A percentile compares a stretch with the other conserved stretches of the same genome.
These are phyloP conservation scores for Cotesia glomerata DNA, from an alignment of 1,140 invertebrate species.

Conservation along the genomic window DNA sequence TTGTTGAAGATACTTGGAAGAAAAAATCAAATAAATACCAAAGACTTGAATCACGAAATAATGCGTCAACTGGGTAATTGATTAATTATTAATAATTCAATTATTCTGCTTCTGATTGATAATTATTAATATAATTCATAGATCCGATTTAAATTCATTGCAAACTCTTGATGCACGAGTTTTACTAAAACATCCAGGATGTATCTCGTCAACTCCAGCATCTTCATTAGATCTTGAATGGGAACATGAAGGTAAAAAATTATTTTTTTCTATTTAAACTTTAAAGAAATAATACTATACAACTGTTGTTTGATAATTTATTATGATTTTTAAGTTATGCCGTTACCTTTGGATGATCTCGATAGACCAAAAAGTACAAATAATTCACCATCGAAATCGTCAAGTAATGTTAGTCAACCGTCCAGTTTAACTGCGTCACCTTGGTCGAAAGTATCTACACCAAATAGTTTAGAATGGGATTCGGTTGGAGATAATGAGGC, in stretches of 20 bases:
- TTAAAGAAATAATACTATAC: background rate
- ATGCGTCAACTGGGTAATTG: conserved; percentile 48
- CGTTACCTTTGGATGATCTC: conserved; percentile 35
- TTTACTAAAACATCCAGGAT: conserved; percentile 54
- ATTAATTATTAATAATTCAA: background rate
- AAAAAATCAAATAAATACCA: conserved; percentile 56
- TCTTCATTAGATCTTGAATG: conserved; percentile 69
- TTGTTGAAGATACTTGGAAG: conserved; percentile 61
- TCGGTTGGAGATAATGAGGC: conserved; percentile 61
- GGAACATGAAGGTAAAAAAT: conserved; percentile 65
- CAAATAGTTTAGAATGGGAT: conserved; percentile 67
- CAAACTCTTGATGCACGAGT: conserved; percentile 63
- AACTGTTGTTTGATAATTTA: background rate
- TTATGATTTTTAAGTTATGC: conserved; percentile 39
- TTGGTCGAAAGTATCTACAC: conserved; percentile 65
- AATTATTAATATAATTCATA: conserved; percentile 32
- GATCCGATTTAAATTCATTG: conserved; percentile 58
- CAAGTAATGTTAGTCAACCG: conserved; percentile 47
- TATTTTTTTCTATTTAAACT: background rate
- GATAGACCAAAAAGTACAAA: conserved; percentile 39
- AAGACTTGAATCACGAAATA: conserved; percentile 52
- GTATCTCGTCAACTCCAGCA: conserved; percentile 61
- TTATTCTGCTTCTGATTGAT: background rate
- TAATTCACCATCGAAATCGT: conserved; percentile 41
- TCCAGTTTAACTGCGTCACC: conserved; percentile 57